phyloP scores from a whole-genome alignment of 2,797 vertebrate species.

The Tadarida brasiliensis region DNA sequence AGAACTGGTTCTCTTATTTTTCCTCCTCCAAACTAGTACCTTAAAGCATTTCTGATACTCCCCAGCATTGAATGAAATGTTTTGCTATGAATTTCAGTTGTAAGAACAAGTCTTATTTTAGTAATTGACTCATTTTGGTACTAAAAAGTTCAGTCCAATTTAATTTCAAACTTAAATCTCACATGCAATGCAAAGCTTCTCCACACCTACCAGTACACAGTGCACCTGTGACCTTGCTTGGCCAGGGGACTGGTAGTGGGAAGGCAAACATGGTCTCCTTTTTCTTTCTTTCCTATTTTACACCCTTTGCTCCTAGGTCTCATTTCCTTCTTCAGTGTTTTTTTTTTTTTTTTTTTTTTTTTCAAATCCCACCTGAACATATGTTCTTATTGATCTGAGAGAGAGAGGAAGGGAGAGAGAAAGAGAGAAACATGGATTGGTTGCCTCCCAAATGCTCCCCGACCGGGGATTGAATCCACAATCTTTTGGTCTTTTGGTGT shows the following conservation, averaged over 20 bases:
- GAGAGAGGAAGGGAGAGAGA: too few species aligned
- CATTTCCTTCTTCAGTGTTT: neutral
- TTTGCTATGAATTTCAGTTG: neutral
- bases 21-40: neutral
- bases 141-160: neutral
- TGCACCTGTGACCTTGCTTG: neutral
- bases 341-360: neutral
- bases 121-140: neutral
- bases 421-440: neutral
- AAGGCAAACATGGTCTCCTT: neutral
- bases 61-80: neutral
- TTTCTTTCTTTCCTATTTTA: neutral
- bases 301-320: neutral
- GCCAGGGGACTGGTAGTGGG: neutral
- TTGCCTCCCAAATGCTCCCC: neutral
- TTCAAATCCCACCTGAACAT: neutral
- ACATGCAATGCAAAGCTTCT: neutral
- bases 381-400: neutral
- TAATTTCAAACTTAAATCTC: neutral
- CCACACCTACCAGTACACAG: neutral
- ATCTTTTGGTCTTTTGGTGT: neutral
- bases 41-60: constrained; percentile 12
- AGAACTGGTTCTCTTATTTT: neutral
- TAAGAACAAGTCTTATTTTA: neutral
- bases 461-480: neutral